Evolutionary conservation across 2,113 vertebrate species (phyloP), one percentile per base, ranked within the genome.

Genomic region (Lates calcarifer): DNA sequence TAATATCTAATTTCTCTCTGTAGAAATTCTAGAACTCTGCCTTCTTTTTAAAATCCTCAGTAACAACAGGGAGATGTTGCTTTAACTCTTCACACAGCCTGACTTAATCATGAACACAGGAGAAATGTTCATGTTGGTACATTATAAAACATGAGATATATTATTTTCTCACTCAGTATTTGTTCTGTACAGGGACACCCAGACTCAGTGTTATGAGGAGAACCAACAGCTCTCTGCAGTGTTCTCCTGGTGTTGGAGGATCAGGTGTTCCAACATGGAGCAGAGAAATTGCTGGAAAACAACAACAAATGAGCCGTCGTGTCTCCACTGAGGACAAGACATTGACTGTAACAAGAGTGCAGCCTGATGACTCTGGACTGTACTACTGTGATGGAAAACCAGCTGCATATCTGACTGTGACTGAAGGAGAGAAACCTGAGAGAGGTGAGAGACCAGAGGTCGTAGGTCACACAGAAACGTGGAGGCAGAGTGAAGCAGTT

Each of bases 361-460:
- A 45, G 17, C 28, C 1, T 43, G 12, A 2, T 17, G 79, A 82
- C 56, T 63, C 49, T 26, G 80, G 80, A 64, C 58, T 82, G 2
- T 82, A 76, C 49, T 49, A 14, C 58, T 82, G 80, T 64, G 18
- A 18, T 6, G 58, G 39, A 57, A 51, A 70, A 64, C 12, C 65
- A 10, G 65, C 58, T 39, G 58, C 3, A 31, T 69, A 75, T 28
- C 43, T 82, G 65, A 49, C 6, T 6, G 83, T 85, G 66, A 77
- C 0, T 31, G 6, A 33, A 63, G 31, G 8, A 10, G 28, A 47
- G 17, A 47, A 18, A 20, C 5, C 9, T 28, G 28, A 35, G 33
- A 35, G 33, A 61, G 53, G 7, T 9, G 22, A 47, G 17, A 47
- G 45, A 20, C 45, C 6, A 47, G 18, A 20, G 6, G 17, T 47